A percentile compares a stretch with the other conserved stretches of the same genome.
Evolutionary conservation across 2,797 vertebrate genomes (phyloP).

Genomic region (Cirrhinus molitorella): DNA sequence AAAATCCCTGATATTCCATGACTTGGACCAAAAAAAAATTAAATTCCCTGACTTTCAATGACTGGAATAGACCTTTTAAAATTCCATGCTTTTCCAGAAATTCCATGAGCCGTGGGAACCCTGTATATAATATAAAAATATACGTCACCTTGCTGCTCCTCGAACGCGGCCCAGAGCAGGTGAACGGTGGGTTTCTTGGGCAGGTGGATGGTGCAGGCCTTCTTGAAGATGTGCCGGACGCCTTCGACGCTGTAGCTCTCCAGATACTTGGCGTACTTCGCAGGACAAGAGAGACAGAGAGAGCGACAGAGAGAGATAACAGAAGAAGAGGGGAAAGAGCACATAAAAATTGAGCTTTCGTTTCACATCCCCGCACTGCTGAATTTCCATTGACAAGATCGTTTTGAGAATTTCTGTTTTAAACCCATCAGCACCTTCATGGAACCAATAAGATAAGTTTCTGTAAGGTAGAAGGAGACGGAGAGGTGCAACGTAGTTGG

Average conservation of each 20-base stretch:
- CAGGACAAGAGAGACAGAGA: slow-evolving; percentile 76
- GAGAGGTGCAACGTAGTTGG: slow-evolving; percentile 99
- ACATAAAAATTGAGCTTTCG: slow-evolving; percentile 75
- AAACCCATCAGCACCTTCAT: slow-evolving; percentile 99
- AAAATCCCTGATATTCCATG: no score
- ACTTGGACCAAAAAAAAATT: no score
- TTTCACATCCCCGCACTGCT: slow-evolving; percentile 71
- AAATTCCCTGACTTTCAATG: no score
- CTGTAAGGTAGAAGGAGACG: slow-evolving; percentile 99
- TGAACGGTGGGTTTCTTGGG: slow-evolving; percentile 94
- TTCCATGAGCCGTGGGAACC: no score
- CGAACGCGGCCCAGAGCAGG: slow-evolving; percentile 96
- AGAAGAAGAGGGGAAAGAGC: slow-evolving; percentile 54
- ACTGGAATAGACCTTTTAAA: no score
- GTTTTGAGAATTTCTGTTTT: slow-evolving; percentile 98
- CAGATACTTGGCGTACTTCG: slow-evolving; percentile 99
- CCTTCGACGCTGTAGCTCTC: slow-evolving; percentile 96
- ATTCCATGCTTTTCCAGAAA: no score
- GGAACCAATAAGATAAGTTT: slow-evolving; percentile 99
- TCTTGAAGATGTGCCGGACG: slow-evolving; percentile 95
- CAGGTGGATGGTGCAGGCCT: slow-evolving; percentile 93
- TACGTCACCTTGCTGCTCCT: slow-evolving; percentile 92
- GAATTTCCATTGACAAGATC: slow-evolving; percentile 95
- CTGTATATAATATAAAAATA: no score
- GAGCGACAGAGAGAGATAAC: slow-evolving; percentile 73